phyloP scores from a whole-genome alignment of 2,797 vertebrate species.

The Glossophaga mutica region DNA sequence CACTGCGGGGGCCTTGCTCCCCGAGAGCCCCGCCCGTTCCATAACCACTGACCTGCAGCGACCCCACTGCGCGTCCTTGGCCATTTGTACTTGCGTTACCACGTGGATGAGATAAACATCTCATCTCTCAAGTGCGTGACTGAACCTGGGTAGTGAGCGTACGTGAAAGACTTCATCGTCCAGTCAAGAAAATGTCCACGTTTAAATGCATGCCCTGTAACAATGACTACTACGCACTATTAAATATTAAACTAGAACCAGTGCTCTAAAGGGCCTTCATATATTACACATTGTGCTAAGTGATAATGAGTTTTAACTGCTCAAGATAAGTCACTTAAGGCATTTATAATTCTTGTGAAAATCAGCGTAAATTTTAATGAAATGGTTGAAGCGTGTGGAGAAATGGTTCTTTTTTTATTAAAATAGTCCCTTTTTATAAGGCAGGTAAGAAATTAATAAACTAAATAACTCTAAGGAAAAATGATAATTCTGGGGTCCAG shows the following conservation, averaged over 20 bases:
- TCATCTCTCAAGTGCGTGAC: not conserved
- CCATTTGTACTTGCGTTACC: not conserved
- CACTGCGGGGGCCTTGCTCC: not conserved
- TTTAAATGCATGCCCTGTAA: not conserved
- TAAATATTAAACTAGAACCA: not conserved
- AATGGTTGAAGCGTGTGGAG: not conserved
- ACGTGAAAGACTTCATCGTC: not conserved
- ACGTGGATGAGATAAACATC: not conserved
- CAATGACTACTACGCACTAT: not conserved
- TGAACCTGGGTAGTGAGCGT: not conserved
- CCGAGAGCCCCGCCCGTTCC: fast-evolving
- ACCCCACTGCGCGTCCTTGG: not conserved
- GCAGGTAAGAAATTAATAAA: not conserved
- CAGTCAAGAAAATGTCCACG: not conserved
- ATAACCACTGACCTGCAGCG: not conserved
- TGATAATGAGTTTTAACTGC: not conserved
- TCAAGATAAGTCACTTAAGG: not conserved
- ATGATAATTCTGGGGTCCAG: not conserved
- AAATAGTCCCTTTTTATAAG: not conserved
- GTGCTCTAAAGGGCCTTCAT: not conserved
- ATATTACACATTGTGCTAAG: not conserved
- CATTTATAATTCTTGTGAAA: not conserved
- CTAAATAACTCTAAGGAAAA: not conserved
- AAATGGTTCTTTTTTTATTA: not conserved
- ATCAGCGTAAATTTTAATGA: not conserved